Base-by-base conservation (phyloP, 2,797 vertebrate genomes). In the Poecilia gillii region DNA sequence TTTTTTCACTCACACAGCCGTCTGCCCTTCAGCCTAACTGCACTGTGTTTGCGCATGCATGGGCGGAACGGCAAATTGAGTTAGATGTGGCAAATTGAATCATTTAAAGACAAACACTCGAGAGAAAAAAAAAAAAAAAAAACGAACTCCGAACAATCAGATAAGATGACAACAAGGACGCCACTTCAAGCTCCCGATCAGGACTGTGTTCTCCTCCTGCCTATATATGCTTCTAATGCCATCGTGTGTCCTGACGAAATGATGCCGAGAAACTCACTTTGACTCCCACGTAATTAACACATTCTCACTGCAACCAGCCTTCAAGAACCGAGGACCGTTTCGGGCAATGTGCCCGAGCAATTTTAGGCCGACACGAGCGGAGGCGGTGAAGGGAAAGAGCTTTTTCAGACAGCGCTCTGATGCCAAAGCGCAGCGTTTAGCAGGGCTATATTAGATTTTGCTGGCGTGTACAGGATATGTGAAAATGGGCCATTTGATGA, bases 201-300 rank as follows among this genome's bases (percentile, higher is more conserved):
- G 81, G 51, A 6, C 9, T 59, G 77, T 59, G 77, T 76, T 79
- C 78, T 82, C 80, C 81, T 12, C 39, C 39, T 76, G 66, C 45
- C 81, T 57, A 74, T 0, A 0, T 31, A 79, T 85, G 76, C 87
- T 81, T 70, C 77, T 78, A 77, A 46, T 46, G 25, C 6, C 6
- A 16, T 72, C 12, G 28, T 28, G 36, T 81, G 83, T 83, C 85
- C 76, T 55, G 82, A 87, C 39, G 18, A 85, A 82, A 83, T 57
- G 81, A 74, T 72, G 7, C 23, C 1, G 12, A 45, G 87, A 90
- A 79, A 68, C 86, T 82, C 72, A 73, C 81, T 87, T 74, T 73
- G 53, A 88, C 90, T 89, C 90, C 92, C 87, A 92, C 89, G 25
- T 87, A 89, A 89, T 92, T 90, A 92, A 89, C 88, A 91, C 88